A percentile compares a stretch with the other conserved stretches of the same genome.
Evolutionary conservation across 2,888 invertebrate genomes (phyloP).

Genomic region (Drosophila fungiperda): DNA sequence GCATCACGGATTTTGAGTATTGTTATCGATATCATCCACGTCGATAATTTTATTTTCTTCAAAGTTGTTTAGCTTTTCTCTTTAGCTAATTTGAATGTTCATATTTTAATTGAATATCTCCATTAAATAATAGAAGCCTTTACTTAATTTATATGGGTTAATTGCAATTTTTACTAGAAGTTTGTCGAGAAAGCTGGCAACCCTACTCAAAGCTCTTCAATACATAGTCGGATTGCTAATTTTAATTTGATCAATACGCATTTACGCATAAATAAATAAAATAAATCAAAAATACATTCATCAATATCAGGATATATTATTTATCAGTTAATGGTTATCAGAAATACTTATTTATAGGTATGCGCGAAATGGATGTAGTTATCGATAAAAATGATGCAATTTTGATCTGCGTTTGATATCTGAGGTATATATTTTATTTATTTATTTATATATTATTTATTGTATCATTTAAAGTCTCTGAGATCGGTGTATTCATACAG

Average conservation of each 20-base stretch:
- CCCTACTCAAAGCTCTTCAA: neutral
- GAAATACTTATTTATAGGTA: neutral
- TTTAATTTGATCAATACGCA: neutral
- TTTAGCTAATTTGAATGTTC: neutral
- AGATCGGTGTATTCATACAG: neutral
- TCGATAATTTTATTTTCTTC: neutral
- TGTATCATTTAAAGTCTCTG: neutral
- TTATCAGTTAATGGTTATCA: neutral
- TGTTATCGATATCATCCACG: neutral
- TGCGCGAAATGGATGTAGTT: rapidly evolving
- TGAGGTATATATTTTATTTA: neutral
- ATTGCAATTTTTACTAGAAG: neutral
- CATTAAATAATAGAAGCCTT: rapidly evolving
- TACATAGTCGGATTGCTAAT: neutral
- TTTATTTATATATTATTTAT: too few relatives aligned
- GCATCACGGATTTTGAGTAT: neutral
- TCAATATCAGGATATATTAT: too few relatives aligned
- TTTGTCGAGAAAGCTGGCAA: neutral
- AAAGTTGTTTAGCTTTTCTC: neutral
- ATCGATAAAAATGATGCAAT: neutral
- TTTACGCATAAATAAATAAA: too few relatives aligned
- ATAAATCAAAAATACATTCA: too few relatives aligned
- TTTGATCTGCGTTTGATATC: neutral
- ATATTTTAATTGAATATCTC: neutral
- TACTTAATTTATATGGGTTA: neutral